These are phyloP conservation scores for Chironomus tepperi DNA, from an alignment of 1,140 invertebrate genomes.

Conservation along the genomic window DNA sequence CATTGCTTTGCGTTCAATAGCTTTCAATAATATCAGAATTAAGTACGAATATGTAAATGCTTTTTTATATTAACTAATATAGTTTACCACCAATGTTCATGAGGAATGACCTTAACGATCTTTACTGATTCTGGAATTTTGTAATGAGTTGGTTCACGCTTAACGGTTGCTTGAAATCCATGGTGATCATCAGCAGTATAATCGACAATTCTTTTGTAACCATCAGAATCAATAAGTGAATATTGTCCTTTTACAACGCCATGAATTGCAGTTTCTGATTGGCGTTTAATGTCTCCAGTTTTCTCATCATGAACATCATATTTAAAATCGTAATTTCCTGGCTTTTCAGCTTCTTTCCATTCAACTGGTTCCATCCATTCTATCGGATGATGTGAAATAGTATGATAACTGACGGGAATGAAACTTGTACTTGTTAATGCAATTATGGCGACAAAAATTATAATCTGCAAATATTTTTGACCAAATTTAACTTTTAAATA, in stretches of 20 bases:
- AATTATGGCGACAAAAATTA: not conserved
- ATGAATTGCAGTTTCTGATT: conserved; percentile 50
- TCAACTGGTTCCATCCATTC: not conserved
- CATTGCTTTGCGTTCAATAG: too few relatives aligned
- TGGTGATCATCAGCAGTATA: conserved; percentile 63
- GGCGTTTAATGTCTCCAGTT: conserved; percentile 52
- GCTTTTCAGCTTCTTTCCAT: conserved; percentile 25
- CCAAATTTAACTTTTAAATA: too few relatives aligned
- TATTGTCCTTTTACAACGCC: conserved; percentile 50
- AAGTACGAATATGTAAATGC: too few relatives aligned
- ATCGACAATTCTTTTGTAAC: conserved; percentile 57
- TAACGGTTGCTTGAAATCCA: conserved; percentile 60
- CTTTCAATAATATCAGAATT: too few relatives aligned
- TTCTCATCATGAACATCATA: conserved; percentile 47
- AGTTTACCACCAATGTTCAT: conserved; percentile 19
- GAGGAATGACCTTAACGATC: not conserved
- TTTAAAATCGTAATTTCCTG: conserved; percentile 36
- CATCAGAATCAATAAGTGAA: conserved; percentile 54
- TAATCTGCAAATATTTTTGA: not conserved
- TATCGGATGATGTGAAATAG: not conserved
- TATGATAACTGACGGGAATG: not conserved
- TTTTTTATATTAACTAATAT: too few relatives aligned
- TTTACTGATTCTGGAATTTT: not conserved
- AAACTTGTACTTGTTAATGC: not conserved
- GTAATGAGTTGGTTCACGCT: conserved; percentile 40